Evolutionary conservation across 2,888 invertebrate species (phyloP).

Genomic region (Tinea pellionella): DNA sequence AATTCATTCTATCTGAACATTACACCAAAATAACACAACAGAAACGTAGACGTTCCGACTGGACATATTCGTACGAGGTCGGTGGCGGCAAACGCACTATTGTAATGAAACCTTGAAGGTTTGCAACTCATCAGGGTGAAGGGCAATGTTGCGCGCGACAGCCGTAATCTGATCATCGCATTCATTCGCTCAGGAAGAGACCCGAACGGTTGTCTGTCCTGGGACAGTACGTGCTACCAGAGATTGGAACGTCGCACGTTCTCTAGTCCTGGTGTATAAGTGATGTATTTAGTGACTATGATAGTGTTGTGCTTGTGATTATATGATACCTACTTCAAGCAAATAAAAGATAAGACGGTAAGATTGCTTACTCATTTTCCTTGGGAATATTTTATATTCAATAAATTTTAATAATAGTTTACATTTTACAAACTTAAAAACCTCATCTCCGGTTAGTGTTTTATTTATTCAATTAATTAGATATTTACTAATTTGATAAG

Average conservation of each 20-base stretch:
- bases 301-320: neutral
- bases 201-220: conserved; percentile 15
- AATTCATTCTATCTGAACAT: neutral
- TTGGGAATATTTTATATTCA: neutral
- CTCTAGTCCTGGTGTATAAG: conserved; percentile 4
- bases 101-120: conserved; percentile 12
- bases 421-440: neutral
- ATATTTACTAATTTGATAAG: neutral
- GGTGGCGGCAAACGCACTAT: neutral
- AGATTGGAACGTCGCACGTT: neutral
- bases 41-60: neutral
- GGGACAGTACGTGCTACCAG: conserved; percentile 1
- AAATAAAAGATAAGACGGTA: neutral
- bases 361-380: neutral
- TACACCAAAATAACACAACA: neutral
- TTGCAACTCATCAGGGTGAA: conserved; percentile 15
- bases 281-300: neutral
- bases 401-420: neutral
- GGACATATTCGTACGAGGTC: conserved; percentile 11
- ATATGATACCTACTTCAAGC: neutral
- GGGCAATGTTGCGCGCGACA: conserved; percentile 2
- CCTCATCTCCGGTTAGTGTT: too few species aligned
- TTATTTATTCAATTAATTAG: neutral
- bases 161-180: conserved; percentile 7
- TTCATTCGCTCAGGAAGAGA: conserved; percentile 14